Base-by-base conservation (phyloP, 2,113 vertebrate species). In the Aptenodytes patagonicus region DNA sequence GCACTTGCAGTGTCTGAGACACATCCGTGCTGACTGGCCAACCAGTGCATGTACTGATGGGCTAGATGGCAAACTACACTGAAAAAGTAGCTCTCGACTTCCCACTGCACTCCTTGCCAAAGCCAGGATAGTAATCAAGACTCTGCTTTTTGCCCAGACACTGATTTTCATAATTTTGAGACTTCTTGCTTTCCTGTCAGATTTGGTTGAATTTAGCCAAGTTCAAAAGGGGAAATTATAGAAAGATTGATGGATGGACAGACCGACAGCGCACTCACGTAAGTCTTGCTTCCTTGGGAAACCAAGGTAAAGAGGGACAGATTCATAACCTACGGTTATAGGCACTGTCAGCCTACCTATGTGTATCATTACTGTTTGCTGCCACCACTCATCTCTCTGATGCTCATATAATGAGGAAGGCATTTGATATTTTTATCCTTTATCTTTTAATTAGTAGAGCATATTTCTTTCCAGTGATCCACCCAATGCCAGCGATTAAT, bases 401-500 rank as follows among this genome's bases (percentile, higher is more conserved):
- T 70, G 47, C 31, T 92, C 40, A 52, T 49, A 68, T 75, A 97
- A 92, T 52, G 57, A 95, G 47, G 21, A 77, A 94, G 38, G 38
- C 55, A 94, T 91, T 47, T 78, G 86, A 62, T 92, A 93, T 71
- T 95, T 97, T 87, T 84, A 64, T 91, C 79, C 92, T 83, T 84
- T 76, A 91, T 70, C 68, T 95, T 95, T 92, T 93, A 96, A 92
- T 95, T 87, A 93, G 73, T 44, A 79, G 40, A 82, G 34, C 70
- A 21, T 87, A 90, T 89, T 94, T 93, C 77, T 87, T 94, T 90
- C 52, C 83, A 76, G 34, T 34, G 31, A 89, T 83, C 55, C 61
- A 82, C 44, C 19, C 82, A 91, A 54, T 60, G 44, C 65, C 75
- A 91, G 62, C 80, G 86, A 78, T 79, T 89, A 92, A 79, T 60